Conservation (phyloP, 2,113 vertebrate genomes). For the Barbus barbus region DNA sequence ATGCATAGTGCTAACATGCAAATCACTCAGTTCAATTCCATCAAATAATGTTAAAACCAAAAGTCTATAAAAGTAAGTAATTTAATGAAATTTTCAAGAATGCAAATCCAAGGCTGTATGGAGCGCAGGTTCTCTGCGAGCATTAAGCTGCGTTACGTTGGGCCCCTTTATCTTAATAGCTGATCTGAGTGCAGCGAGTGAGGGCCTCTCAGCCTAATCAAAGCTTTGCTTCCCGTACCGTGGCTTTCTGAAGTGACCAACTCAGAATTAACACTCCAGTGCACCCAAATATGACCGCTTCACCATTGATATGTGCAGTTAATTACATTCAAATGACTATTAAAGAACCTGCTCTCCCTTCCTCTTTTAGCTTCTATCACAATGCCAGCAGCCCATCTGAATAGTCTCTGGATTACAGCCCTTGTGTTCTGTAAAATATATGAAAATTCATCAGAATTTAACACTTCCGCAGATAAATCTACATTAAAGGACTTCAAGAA, state of each 20-base stretch:
- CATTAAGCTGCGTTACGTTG: conserved; percentile 76
- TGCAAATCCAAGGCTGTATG: conserved; percentile 73
- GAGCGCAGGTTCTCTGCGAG: conserved; percentile 71
- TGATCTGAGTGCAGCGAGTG: conserved; percentile 74
- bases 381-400: conserved; percentile 52
- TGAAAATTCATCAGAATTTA: conserved; percentile 22
- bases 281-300: conserved; percentile 72
- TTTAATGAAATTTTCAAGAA: conserved; percentile 79
- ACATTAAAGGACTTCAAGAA: neutral
- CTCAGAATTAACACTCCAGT: conserved; percentile 74
- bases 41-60: conserved; percentile 70
- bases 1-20: conserved; percentile 75
- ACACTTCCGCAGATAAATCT: neutral
- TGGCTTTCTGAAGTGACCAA: conserved; percentile 76
- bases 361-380: conserved; percentile 58
- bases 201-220: conserved; percentile 72
- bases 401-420: conserved; percentile 43
- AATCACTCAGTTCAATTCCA: conserved; percentile 68
- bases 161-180: conserved; percentile 79
- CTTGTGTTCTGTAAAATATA: conserved; percentile 23
- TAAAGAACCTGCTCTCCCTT: conserved; percentile 55
- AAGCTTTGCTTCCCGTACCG: conserved; percentile 76
- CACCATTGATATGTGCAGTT: conserved; percentile 74
- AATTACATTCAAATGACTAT: conserved; percentile 72
- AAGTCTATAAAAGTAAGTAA: conserved; percentile 77